These are phyloP conservation scores for Malurus splendens DNA, from an alignment of 2,797 vertebrate genomes.

Conservation along the genomic window DNA sequence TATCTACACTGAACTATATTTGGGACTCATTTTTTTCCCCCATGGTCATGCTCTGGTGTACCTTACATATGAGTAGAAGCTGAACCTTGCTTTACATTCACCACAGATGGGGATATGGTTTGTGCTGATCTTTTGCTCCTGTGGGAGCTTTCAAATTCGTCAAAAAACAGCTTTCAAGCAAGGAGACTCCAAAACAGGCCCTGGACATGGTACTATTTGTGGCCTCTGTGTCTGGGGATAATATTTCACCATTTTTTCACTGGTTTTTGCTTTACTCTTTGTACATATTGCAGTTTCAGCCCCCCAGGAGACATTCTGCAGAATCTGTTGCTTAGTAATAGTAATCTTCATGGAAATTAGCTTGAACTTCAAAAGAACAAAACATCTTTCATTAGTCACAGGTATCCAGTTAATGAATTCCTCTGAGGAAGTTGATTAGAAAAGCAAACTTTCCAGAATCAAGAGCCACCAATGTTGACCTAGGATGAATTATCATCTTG, in stretches of 20 bases:
- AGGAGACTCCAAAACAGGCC: neutral
- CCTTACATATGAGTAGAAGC: neutral
- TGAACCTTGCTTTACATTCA: neutral
- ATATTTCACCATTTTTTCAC: neutral
- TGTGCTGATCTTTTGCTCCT: neutral
- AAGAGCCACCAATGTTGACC: neutral
- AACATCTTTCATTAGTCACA: constrained; percentile 72
- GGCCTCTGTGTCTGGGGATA: neutral
- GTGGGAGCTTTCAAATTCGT: neutral
- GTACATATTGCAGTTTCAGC: neutral
- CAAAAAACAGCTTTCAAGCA: neutral
- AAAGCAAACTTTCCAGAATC: constrained; percentile 54
- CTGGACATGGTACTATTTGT: neutral
- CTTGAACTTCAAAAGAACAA: constrained; percentile 80
- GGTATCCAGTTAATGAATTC: constrained; percentile 77
- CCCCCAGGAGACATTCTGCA: constrained; percentile 67
- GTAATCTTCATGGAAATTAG: constrained; percentile 73
- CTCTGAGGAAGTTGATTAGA: constrained; percentile 72
- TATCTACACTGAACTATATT: neutral
- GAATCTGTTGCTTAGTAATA: constrained; percentile 81
- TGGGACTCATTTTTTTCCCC: neutral
- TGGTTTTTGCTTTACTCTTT: constrained; percentile 16
- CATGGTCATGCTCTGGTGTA: neutral
- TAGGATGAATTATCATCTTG: neutral
- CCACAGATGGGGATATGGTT: fast-evolving